These are phyloP conservation scores for Leucophenga maculata DNA, from an alignment of 2,888 invertebrate genomes.

Conservation along the genomic window DNA sequence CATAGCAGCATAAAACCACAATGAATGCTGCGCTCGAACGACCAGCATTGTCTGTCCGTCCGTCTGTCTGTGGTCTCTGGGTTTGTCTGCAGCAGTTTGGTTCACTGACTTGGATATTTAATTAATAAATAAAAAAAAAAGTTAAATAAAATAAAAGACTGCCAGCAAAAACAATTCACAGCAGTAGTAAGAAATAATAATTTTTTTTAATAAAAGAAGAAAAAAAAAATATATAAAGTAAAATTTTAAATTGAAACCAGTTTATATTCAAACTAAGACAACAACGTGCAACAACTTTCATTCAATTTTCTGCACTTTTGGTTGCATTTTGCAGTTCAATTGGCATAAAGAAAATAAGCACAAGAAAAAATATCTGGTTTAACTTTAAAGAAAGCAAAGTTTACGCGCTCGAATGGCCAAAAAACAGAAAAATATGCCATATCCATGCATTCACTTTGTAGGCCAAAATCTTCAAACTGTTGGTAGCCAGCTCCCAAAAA, in stretches of 20 bases:
- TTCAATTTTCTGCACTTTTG: constrained; percentile 41
- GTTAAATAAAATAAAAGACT: too few species aligned
- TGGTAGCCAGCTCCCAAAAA: neutral
- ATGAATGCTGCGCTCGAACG: neutral
- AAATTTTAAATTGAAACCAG: neutral
- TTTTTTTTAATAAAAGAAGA: neutral
- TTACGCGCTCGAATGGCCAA: neutral
- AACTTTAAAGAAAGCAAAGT: constrained; percentile 14
- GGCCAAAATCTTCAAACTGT: too few species aligned
- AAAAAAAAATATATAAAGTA: constrained; percentile 7
- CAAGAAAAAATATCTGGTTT: constrained; percentile 31
- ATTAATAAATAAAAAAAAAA: constrained; percentile 14
- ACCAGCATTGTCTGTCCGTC: neutral
- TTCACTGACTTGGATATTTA: constrained; percentile 53
- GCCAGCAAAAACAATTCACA: too few species aligned
- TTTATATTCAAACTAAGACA: neutral
- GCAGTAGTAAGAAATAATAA: too few species aligned
- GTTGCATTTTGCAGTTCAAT: constrained; percentile 10
- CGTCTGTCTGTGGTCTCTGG: neutral
- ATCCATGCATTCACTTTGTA: too few species aligned
- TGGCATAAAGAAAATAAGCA: constrained; percentile 47
- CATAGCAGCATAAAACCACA: constrained; percentile 8
- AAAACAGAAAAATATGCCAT: neutral
- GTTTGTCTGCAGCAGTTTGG: constrained; percentile 38
- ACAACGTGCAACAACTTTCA: constrained; percentile 49